A percentile compares a stretch with the other conserved stretches of the same genome.
These are phyloP conservation scores for Coptodon bakossiorum DNA, from an alignment of 2,113 vertebrate species.

Conservation along the genomic window DNA sequence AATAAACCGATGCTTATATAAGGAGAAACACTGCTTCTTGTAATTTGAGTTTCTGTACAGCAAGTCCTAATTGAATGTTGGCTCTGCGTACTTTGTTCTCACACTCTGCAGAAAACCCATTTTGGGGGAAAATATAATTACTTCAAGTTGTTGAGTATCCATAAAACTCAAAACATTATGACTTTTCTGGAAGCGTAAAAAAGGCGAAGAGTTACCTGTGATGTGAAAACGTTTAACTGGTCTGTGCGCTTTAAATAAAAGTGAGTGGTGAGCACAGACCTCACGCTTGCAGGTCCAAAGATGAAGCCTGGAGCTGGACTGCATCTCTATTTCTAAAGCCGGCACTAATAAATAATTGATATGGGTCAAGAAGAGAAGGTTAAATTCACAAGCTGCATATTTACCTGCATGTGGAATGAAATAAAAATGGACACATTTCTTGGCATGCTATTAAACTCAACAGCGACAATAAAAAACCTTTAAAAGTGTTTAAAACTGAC, in stretches of 20 bases:
- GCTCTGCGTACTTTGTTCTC: not conserved
- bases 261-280: not conserved
- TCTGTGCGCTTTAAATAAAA: not conserved
- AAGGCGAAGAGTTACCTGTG: not conserved
- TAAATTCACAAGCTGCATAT: not conserved
- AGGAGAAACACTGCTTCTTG: not conserved
- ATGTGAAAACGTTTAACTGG: not conserved
- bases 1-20: not conserved
- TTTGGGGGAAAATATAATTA: not conserved
- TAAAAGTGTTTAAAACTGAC: not conserved
- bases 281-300: not conserved
- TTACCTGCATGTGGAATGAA: not conserved
- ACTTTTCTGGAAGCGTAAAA: not conserved
- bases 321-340: not conserved
- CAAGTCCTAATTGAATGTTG: not conserved
- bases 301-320: accelerated
- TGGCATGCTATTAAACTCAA: accelerated
- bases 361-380: not conserved
- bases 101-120: not conserved
- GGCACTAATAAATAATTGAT: not conserved
- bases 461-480: accelerated
- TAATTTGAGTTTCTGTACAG: not conserved
- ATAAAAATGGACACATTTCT: not conserved
- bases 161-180: slow-evolving; percentile 2
- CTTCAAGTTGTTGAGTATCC: not conserved